Evolutionary conservation across 2,113 vertebrate species (phyloP).

Genomic region (Phasianus colchicus): DNA sequence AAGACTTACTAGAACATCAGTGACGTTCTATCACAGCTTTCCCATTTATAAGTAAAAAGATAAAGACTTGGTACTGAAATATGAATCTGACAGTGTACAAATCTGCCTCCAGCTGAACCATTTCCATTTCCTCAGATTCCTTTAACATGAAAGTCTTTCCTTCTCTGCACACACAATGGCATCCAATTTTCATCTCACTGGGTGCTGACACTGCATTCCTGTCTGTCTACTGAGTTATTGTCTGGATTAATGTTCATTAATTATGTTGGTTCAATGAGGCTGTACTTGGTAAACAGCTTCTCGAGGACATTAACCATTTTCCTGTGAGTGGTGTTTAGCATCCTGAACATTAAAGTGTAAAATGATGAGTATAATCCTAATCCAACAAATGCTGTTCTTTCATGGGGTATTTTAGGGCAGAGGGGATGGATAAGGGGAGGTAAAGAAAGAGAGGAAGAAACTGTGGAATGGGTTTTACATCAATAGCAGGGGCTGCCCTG

Average conservation of each 20-base stretch:
- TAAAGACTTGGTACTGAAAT: background rate
- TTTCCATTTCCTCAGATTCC: background rate
- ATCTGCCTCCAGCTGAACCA: background rate
- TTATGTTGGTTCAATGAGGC: slow-evolving; percentile 1
- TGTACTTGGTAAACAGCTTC: slow-evolving; percentile 53
- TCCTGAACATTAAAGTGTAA: slow-evolving; percentile 37
- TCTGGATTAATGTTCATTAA: slow-evolving; percentile 61
- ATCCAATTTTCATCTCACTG: slow-evolving; percentile 28
- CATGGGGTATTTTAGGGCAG: background rate
- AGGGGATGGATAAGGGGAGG: background rate
- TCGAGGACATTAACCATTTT: background rate
- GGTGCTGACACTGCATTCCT: slow-evolving; percentile 31
- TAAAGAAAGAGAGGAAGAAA: background rate
- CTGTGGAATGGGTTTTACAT: background rate
- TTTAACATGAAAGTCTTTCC: background rate
- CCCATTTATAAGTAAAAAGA: background rate
- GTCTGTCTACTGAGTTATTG: slow-evolving; percentile 44
- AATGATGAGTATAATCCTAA: background rate
- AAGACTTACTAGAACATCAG: background rate
- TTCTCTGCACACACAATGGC: background rate
- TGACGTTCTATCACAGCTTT: background rate
- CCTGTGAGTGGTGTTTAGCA: background rate
- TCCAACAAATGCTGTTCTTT: background rate
- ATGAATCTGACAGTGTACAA: background rate
- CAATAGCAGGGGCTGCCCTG: background rate